Evolutionary conservation across 2,888 invertebrate genomes (phyloP), one percentile per base, ranked within the genome.

Genomic region (Eristalis arbustorum): DNA sequence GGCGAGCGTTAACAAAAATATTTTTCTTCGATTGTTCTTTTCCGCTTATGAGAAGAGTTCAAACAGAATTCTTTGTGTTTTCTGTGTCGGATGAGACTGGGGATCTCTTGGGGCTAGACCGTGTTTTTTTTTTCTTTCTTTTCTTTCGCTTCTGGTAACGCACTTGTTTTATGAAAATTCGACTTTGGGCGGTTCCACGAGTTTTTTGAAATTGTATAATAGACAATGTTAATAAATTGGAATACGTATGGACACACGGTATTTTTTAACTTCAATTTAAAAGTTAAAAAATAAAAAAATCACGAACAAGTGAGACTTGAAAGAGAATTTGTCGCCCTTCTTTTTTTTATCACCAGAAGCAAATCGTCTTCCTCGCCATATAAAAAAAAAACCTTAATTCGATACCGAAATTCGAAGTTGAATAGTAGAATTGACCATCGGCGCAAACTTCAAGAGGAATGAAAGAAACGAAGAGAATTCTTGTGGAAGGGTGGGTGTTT

Each of bases 171-270:
- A 37, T 66, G 59, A 82, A 85, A 82, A 78, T 73, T 74, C 77
- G 77, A 77, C 74, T 82, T 81, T 77, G 85, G 85, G 85, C 85
- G 85, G 85, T 85, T 82, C 85, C 85, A 85, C 81, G 82, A 61
- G 59, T 74, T 85, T 66, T 25, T 57, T 68, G 22, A 76, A 64
- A 11, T 74, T 49, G 56, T 73, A 61, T 40, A 78, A 78, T 74
- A 75, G 77, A 74, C 68, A 31, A 28, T 69, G 56, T 66, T 22
- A n/a, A 22, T 66, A 72, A 63, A 61, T 59, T 68, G 61, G 2
- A 31, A 25, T 64, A 71, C 31, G 49, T 57, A 62, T 61, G 49
- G 37, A 22, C 78, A 61, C 57, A 78, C 66, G 74, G 56, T 69
- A 61, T 82, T 61, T 62, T 59, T 62, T 59, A 73, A 68, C 69